Evolutionary conservation across 2,888 invertebrate genomes (phyloP).

Genomic region (Muschampia plurimacula): DNA sequence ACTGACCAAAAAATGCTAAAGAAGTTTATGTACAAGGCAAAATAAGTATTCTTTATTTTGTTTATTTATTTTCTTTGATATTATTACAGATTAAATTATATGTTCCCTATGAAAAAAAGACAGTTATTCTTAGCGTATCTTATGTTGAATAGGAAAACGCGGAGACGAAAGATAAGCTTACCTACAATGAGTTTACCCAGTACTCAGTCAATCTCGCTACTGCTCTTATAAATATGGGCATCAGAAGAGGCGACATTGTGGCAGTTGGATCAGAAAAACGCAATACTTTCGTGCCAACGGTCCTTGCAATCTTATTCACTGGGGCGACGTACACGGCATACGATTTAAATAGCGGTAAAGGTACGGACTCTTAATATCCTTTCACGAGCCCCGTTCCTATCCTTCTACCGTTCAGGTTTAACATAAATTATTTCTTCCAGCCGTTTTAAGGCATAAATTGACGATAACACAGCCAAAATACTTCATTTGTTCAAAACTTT

Average conservation of each 20-base stretch:
- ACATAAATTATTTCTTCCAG: constrained; percentile 65
- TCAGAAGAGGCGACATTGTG: constrained; percentile 81
- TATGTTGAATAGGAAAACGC: constrained; percentile 76
- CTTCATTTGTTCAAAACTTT: constrained; percentile 86
- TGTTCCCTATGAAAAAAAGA: too few relatives aligned
- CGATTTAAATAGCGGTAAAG: constrained; percentile 62
- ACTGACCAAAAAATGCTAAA: too few relatives aligned
- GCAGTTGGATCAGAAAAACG: constrained; percentile 87
- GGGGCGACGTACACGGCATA: constrained; percentile 67
- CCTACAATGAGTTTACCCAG: constrained; percentile 81
- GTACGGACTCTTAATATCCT: constrained; percentile 47
- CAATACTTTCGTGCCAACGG: constrained; percentile 79
- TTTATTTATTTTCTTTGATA: too few relatives aligned
- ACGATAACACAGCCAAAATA: constrained; percentile 88
- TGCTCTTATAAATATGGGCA: constrained; percentile 76
- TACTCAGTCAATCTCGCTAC: constrained; percentile 81
- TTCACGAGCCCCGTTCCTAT: constrained; percentile 19
- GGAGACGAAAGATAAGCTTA: constrained; percentile 79
- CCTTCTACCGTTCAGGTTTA: constrained; percentile 24
- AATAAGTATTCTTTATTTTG: too few relatives aligned
- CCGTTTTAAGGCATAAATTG: constrained; percentile 87
- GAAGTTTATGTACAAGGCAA: too few relatives aligned
- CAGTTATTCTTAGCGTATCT: background rate
- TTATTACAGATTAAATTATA: too few relatives aligned
- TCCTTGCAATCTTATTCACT: constrained; percentile 79